Percentiles rank a stretch among this genome's conserved stretches.
Conservation (phyloP, 2,888 invertebrate species). For the Vanessa cardui region DNA sequence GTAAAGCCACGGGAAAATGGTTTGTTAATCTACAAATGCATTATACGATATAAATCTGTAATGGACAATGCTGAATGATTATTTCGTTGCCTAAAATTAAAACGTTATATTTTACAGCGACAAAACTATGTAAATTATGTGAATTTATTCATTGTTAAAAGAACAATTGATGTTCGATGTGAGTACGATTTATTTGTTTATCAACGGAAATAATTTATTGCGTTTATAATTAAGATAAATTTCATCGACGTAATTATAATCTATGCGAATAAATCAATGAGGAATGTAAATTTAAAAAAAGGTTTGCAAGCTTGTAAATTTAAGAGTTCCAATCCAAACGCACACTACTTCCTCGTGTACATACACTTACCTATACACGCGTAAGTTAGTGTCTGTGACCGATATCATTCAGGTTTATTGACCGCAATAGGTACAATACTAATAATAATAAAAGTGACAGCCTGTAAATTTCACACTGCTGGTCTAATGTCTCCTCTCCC, state of each 20-base stretch:
- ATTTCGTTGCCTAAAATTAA: conserved; percentile 1
- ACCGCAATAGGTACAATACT: no score
- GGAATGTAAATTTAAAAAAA: no score
- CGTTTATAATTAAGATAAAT: neutral
- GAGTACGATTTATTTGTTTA: neutral
- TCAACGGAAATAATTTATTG: conserved; percentile 6
- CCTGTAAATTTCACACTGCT: no score
- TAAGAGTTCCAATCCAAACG: no score
- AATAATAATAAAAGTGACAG: no score
- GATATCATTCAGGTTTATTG: no score
- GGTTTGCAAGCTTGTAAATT: no score
- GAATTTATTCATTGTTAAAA: conserved; percentile 5
- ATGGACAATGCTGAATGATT: neutral
- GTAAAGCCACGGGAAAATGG: conserved; percentile 22
- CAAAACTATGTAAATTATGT: conserved; percentile 5
- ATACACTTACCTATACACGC: no score
- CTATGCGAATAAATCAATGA: no score
- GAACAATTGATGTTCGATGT: conserved; percentile 7
- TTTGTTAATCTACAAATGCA: conserved; percentile 22
- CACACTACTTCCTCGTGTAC: no score
- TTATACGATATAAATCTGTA: conserved; percentile 6
- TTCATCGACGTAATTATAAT: neutral
- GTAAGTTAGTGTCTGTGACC: no score
- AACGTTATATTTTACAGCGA: neutral
- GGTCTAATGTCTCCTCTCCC: no score